These are phyloP conservation scores for Bibio marci DNA, from an alignment of 2,888 invertebrate genomes.

Conservation along the genomic window DNA sequence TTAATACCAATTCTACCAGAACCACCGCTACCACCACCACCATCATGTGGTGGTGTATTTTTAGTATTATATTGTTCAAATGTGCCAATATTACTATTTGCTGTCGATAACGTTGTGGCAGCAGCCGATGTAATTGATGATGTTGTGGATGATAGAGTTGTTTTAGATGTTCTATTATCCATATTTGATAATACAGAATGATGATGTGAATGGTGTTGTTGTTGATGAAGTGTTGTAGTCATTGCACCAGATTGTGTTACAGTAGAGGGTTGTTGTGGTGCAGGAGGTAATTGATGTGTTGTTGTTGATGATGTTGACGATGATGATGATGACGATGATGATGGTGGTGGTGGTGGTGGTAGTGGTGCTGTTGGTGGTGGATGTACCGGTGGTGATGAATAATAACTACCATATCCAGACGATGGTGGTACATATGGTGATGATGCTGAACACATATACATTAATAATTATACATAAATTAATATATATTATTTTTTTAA, in stretches of 20 bases:
- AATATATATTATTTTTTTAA: no score
- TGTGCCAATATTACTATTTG: constrained; percentile 15
- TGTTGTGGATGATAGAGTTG: constrained; percentile 14
- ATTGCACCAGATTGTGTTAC: constrained; percentile 18
- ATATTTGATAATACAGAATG: no score
- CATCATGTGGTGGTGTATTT: constrained; percentile 15
- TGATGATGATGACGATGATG: constrained; percentile 5
- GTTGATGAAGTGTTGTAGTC: constrained; percentile 18
- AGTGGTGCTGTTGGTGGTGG: constrained; percentile 18
- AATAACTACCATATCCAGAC: constrained; percentile 7
- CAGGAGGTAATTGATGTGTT: constrained; percentile 4
- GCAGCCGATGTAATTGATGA: constrained; percentile 13
- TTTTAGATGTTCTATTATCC: no score
- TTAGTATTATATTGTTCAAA: constrained; percentile 13
- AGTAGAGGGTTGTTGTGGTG: constrained; percentile 16
- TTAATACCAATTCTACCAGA: no score
- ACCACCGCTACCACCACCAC: not conserved
- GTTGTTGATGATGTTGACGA: constrained; percentile 14
- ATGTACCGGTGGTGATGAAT: constrained; percentile 15
- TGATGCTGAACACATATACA: not conserved
- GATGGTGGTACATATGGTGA: not conserved
- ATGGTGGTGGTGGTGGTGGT: constrained; percentile 20
- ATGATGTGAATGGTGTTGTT: constrained; percentile 18
- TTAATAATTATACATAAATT: no score
- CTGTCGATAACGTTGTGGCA: constrained; percentile 13